Conservation (phyloP, 1,140 invertebrate species). For the Sesamia nonagrioides region DNA sequence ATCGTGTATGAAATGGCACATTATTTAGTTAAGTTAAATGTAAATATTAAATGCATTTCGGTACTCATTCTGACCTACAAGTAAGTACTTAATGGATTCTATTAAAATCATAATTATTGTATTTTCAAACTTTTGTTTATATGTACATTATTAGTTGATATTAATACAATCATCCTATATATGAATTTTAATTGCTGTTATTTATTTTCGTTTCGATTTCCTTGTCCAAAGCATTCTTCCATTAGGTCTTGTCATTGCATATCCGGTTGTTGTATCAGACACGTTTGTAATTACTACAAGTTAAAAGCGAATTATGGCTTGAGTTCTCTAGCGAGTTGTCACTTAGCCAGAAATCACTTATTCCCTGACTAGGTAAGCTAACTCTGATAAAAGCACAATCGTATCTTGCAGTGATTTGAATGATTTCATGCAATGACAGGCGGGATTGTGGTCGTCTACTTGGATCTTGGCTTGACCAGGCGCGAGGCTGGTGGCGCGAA, state of each 20-base stretch:
- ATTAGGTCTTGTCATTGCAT: conserved; percentile 18
- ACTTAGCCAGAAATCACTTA: no score
- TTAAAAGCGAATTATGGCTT: not conserved
- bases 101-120: conserved; percentile 20
- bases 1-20: conserved; percentile 44
- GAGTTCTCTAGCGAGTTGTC: not conserved
- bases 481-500: conserved; percentile 93
- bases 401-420: conserved; percentile 6
- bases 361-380: not conserved
- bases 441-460: conserved; percentile 57
- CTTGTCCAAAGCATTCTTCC: conserved; percentile 29
- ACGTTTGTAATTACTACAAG: not conserved
- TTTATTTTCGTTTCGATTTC: conserved; percentile 49
- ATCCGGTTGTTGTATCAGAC: not conserved
- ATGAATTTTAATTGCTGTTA: conserved; percentile 32
- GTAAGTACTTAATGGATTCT: conserved; percentile 27
- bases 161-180: conserved; percentile 46
- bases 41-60: conserved; percentile 49
- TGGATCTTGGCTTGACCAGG: conserved; percentile 91
- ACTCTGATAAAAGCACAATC: conserved; percentile 11
- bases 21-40: conserved; percentile 49
- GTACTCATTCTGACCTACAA: conserved; percentile 40
- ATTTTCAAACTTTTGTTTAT: conserved; percentile 39
- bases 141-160: conserved; percentile 48
- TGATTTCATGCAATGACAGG: conserved; percentile 27